Evolutionary conservation across 2,888 invertebrate genomes (phyloP), one percentile per base, ranked within the genome.

Genomic region (Choreutis nemorana): DNA sequence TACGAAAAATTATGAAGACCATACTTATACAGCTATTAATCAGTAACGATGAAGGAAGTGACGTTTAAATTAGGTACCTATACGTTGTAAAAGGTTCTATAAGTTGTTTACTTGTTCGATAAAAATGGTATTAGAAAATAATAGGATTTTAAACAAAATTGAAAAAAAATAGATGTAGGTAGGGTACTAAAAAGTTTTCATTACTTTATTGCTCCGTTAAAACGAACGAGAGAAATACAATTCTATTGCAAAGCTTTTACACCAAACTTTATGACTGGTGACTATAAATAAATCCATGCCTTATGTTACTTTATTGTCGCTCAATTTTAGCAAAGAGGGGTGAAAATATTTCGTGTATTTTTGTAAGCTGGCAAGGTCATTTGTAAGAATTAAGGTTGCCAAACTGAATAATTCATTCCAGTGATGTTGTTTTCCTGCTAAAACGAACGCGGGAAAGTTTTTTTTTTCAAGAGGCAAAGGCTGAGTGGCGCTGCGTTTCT

Each of bases 391-490:
- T 54, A 55, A 32, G 42, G 41, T 36, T 35, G 42, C 32, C 32
- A 7, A 31, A 35, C 42, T 70, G 65, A 61, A 73, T 73, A 42
- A 73, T 73, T 70, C 68, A 72, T 55, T 38, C 28, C 28, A 37
- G 54, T 31, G 63, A 63, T 61, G 18, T 10, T 61, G 57, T 66
- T 64, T 66, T 66, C 54, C 58, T 61, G 65, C 63, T 65, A 39
- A 44, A 41, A 22, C 16, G 15, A 9, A 14, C 9, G 14, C 9
- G 15, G 9, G n/a, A 23, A 14, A 14, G 45, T 42, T 41, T 41
- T 42, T 37, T 36, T 53, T 45, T 44, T 50, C 40, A 29, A 42
- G 41, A 42, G 42, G 46, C 54, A 40, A 45, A 48, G 45, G 47
- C 42, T 32, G 30, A 35, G 35, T 37, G 28, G 14, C 24, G 31